These are phyloP conservation scores for Cephus cinctus DNA, from an alignment of 1,140 invertebrate species.

Conservation along the genomic window DNA sequence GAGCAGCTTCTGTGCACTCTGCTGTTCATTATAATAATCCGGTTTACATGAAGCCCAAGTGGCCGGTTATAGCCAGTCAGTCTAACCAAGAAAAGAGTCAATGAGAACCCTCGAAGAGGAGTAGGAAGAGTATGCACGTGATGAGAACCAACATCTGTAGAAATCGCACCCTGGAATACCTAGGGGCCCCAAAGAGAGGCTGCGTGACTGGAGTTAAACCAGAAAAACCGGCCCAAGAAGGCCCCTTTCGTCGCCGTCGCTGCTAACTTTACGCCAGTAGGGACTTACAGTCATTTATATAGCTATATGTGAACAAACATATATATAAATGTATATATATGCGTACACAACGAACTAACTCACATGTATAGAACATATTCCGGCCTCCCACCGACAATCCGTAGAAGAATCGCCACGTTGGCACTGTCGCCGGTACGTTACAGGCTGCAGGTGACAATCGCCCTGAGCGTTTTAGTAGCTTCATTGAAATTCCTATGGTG, in stretches of 20 bases:
- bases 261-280: too few relatives aligned
- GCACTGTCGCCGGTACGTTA: too few relatives aligned
- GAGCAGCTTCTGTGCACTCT: too few relatives aligned
- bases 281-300: not conserved
- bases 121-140: not conserved
- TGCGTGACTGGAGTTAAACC: constrained; percentile 38
- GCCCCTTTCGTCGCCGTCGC: too few relatives aligned
- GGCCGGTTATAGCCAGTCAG: not conserved
- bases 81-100: not conserved
- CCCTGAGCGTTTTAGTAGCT: too few relatives aligned
- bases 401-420: too few relatives aligned
- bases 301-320: not conserved
- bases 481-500: too few relatives aligned
- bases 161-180: constrained; percentile 33
- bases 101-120: not conserved
- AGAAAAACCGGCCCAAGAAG: constrained; percentile 52
- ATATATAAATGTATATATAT: not conserved
- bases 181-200: constrained; percentile 21
- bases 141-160: constrained; percentile 27
- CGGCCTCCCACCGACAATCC: too few relatives aligned
- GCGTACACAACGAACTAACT: too few relatives aligned
- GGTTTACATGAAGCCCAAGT: not conserved
- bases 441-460: too few relatives aligned
- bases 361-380: too few relatives aligned
- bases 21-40: too few relatives aligned